Evolutionary conservation across 2,113 vertebrate genomes (phyloP).

Genomic region (Mystacornis crossleyi): DNA sequence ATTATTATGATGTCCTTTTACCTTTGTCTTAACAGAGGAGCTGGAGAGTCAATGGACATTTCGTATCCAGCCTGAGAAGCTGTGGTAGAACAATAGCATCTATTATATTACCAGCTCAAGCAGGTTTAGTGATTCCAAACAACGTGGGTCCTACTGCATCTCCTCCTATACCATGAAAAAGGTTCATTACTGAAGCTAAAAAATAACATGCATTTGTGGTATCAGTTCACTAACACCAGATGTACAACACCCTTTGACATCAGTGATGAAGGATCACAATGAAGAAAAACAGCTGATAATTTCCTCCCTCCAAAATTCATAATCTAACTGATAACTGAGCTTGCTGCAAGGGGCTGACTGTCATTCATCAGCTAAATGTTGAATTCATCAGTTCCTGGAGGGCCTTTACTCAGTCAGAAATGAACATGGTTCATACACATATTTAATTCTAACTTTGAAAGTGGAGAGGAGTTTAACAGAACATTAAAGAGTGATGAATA

Average conservation of each 20-base stretch:
- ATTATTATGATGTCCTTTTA: not conserved
- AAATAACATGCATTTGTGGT: not conserved
- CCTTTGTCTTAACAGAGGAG: not conserved
- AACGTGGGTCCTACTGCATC: not conserved
- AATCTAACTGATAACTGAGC: not conserved
- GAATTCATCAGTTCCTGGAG: not conserved
- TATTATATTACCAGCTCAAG: not conserved
- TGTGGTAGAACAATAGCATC: not conserved
- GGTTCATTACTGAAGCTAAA: not conserved
- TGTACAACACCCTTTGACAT: not conserved
- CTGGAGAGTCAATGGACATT: not conserved
- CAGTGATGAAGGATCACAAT: not conserved
- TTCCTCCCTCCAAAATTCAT: not conserved
- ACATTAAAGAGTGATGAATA: constrained; percentile 53
- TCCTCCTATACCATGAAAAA: not conserved
- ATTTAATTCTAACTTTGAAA: constrained; percentile 38
- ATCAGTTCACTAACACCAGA: not conserved
- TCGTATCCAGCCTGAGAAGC: not conserved
- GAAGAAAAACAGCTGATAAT: not conserved
- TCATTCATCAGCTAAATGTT: not conserved
- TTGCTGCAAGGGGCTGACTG: not conserved
- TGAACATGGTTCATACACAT: not conserved
- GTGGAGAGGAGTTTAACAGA: constrained; percentile 41
- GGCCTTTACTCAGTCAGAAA: constrained; percentile 15
- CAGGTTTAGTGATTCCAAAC: not conserved